These are phyloP conservation scores for Orius laevigatus DNA, from an alignment of 1,140 invertebrate genomes.

Conservation along the genomic window DNA sequence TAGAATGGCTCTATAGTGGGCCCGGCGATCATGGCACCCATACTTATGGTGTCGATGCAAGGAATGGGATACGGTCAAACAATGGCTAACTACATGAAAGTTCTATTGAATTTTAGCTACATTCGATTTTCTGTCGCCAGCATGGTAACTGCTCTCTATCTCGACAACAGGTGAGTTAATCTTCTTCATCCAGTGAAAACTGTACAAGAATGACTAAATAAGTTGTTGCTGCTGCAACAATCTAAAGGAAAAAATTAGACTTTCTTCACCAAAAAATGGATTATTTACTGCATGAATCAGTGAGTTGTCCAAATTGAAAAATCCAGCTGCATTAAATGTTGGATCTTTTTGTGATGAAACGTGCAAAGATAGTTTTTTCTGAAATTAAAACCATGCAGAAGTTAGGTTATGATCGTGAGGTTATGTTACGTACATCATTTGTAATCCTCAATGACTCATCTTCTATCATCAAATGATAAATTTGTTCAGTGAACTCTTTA, in stretches of 20 bases:
- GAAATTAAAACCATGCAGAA: background rate
- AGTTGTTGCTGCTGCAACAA: too few species aligned
- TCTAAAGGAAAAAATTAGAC: too few species aligned
- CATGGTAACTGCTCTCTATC: constrained; percentile 29
- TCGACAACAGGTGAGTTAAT: too few species aligned
- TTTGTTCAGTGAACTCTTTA: too few species aligned
- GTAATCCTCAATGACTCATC: too few species aligned
- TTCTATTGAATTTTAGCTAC: constrained; percentile 37
- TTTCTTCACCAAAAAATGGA: too few species aligned
- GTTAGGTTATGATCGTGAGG: too few species aligned
- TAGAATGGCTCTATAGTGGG: background rate
- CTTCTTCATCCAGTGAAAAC: too few species aligned
- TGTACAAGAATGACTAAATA: too few species aligned
- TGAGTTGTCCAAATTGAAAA: constrained; percentile 6
- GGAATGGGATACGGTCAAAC: constrained; percentile 28
- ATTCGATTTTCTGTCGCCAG: constrained; percentile 38
- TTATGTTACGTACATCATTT: too few species aligned
- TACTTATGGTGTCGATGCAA: constrained; percentile 27
- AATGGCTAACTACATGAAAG: constrained; percentile 34
- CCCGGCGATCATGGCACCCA: constrained; percentile 25
- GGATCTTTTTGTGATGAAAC: constrained; percentile 7
- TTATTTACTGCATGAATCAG: constrained; percentile 7
- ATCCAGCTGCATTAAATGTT: background rate
- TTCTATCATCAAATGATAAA: too few species aligned
- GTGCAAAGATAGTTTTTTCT: constrained; percentile 7